Evolutionary conservation across 23 tunicate species (phyloP).

Genomic region (Styela plicata): DNA sequence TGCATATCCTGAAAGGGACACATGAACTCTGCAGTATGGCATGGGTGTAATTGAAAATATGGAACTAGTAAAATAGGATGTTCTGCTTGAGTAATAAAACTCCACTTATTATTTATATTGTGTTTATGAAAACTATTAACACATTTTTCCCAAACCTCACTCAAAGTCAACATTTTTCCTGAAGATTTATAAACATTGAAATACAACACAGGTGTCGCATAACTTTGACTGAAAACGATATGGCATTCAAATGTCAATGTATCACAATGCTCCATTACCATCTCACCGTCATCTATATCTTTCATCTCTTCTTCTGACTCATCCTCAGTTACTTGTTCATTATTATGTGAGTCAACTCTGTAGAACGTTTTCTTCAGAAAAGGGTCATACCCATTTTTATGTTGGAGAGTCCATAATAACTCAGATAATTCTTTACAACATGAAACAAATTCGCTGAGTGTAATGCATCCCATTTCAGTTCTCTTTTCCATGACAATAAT

Average conservation of each 20-base stretch:
- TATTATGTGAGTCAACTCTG: background rate
- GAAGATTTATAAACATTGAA: constrained; percentile 35
- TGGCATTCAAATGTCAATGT: constrained; percentile 53
- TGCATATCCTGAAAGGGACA: constrained; percentile 18
- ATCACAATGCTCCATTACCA: background rate
- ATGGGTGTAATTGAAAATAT: constrained; percentile 66
- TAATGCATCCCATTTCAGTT: background rate
- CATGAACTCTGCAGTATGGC: constrained; percentile 82
- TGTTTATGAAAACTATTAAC: constrained; percentile 7
- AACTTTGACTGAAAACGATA: constrained; percentile 66
- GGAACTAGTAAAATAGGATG: constrained; percentile 60
- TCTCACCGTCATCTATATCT: background rate
- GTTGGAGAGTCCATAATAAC: background rate
- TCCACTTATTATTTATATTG: constrained; percentile 36
- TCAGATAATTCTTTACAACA: background rate
- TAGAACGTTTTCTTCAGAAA: constrained; percentile 1
- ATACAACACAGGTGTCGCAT: constrained; percentile 71
- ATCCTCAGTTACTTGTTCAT: background rate
- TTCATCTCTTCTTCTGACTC: background rate
- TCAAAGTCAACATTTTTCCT: constrained; percentile 49
- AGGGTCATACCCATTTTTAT: background rate
- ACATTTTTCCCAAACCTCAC: constrained; percentile 50
- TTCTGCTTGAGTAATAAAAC: constrained; percentile 62
- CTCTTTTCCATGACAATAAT: background rate
- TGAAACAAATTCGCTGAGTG: background rate